Evolutionary conservation across 1,140 invertebrate genomes (phyloP).

Genomic region (Amyelois transitella): DNA sequence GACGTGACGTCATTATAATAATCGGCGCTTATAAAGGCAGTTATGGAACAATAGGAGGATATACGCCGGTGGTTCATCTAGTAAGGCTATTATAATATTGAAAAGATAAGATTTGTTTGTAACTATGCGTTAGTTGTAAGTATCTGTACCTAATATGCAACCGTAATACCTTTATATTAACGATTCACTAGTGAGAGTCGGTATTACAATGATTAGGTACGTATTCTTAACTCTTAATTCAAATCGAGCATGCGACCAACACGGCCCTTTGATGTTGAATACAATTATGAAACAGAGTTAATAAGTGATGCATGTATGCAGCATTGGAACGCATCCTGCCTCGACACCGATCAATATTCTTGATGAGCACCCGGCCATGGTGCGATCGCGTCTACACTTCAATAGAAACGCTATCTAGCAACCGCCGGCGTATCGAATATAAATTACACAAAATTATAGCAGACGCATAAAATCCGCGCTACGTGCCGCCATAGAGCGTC

Average conservation of each 20-base stretch:
- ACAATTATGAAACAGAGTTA: not conserved
- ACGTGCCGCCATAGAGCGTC: conserved; percentile 28
- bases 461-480: conserved; percentile 54
- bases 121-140: not conserved
- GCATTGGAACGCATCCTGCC: conserved; percentile 5
- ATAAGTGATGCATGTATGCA: conserved; percentile 1
- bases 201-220: not conserved
- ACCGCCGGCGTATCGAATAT: conserved; percentile 60
- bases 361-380: conserved; percentile 43
- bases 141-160: not conserved
- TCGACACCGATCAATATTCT: conserved; percentile 45
- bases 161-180: not conserved
- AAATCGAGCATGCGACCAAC: not conserved
- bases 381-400: conserved; percentile 38
- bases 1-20: not conserved
- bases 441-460: conserved; percentile 67
- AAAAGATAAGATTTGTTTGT: not conserved
- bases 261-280: not conserved
- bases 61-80: not conserved
- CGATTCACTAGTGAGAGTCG: too few species aligned
- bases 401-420: conserved; percentile 50
- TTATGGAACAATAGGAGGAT: not conserved
- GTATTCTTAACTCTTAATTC: not conserved
- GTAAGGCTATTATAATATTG: not conserved
- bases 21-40: not conserved